Evolutionary conservation across 2,888 invertebrate genomes (phyloP).

Genomic region (Papilio elwesi): DNA sequence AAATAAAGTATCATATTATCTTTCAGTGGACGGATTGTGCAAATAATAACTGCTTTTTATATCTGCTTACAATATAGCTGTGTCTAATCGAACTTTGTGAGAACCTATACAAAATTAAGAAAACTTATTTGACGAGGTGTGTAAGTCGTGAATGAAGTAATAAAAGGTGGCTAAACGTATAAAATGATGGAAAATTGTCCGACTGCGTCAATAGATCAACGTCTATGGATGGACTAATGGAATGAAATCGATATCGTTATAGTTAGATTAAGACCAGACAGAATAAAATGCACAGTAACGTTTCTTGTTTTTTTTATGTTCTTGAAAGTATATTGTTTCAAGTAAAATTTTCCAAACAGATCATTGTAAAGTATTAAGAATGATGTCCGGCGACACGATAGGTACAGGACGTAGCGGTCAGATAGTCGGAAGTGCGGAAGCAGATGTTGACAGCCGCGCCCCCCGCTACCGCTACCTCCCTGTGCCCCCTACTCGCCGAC

Average conservation of each 20-base stretch:
- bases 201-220: no score
- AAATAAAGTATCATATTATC: slow-evolving; percentile 84
- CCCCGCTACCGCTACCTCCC: slow-evolving; percentile 42
- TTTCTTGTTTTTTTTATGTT: no score
- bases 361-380: slow-evolving; percentile 26
- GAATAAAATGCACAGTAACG: no score
- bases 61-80: slow-evolving; percentile 28
- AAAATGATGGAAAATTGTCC: no score
- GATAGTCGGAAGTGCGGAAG: slow-evolving; percentile 68
- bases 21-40: slow-evolving; percentile 78
- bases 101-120: not conserved
- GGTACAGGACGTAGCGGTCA: slow-evolving; percentile 62
- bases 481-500: slow-evolving; percentile 41
- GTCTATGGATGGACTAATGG: no score
- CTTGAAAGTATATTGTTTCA: no score
- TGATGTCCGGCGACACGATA: slow-evolving; percentile 52
- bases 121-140: no score
- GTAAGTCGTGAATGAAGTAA: no score
- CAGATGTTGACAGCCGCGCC: slow-evolving; percentile 67
- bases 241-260: no score
- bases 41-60: slow-evolving; percentile 55
- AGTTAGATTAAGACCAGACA: no score
- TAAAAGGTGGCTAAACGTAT: no score
- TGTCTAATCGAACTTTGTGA: not conserved
- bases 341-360: not conserved